Percentiles rank a stretch among this genome's conserved stretches.
Evolutionary conservation across 2,113 vertebrate genomes (phyloP).

Genomic region (Amblyornis subalaris): DNA sequence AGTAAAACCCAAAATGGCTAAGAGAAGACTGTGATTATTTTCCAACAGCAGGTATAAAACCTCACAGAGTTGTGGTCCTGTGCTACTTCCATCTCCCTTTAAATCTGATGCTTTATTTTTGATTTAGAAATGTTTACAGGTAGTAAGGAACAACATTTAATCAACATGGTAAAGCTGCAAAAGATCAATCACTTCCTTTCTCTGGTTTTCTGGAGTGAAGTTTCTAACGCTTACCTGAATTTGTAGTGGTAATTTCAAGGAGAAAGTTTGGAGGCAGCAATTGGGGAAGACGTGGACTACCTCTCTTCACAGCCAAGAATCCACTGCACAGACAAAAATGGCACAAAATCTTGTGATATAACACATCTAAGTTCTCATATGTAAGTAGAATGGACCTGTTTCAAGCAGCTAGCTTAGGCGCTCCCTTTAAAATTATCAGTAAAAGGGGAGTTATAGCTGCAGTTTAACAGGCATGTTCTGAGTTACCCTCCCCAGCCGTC

Average conservation of each 20-base stretch:
- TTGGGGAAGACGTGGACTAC: neutral
- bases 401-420: neutral
- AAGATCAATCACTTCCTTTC: neutral
- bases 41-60: neutral
- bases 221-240: neutral
- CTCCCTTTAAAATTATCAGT: neutral
- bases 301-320: neutral
- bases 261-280: neutral
- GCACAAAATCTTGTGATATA: neutral
- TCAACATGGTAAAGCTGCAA: neutral
- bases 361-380: neutral
- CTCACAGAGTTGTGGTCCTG: neutral
- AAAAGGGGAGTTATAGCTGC: neutral
- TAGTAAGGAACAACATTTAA: neutral
- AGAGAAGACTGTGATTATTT: neutral
- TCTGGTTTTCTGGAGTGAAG: neutral
- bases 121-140: neutral
- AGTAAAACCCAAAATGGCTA: neutral
- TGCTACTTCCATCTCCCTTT: neutral
- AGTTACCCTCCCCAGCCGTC: neutral
- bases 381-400: neutral
- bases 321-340: neutral
- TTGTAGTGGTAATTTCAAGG: neutral
- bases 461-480: neutral
- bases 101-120: neutral